Evolutionary conservation across 1,140 invertebrate genomes (phyloP), one percentile per base, ranked within the genome.

Genomic region (Sycobia sp.): DNA sequence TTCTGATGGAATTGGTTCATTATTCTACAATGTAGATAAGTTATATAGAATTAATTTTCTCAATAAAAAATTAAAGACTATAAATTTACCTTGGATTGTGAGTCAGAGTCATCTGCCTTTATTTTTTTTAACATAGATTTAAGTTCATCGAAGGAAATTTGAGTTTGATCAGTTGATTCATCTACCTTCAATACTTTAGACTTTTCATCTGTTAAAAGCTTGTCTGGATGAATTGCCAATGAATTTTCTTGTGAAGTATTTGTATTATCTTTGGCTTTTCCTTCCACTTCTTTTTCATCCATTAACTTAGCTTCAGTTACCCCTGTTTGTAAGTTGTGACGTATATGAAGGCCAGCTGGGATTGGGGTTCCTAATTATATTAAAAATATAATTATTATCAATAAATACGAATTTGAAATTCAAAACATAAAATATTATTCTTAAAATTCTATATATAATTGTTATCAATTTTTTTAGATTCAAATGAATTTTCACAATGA

Each of bases 301-400:
- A 91, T 72, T 41, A 92, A 74, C 79, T 92, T 93, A 1, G 90
- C 91, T 74, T 93, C 89, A 49, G 84, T 88, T 58, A 84, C 68
- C 11, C 90, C 90, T 23, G 89, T 92, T 73, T 88, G 69, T 14
- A 93, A 78, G 81, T 93, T 90, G 55, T 92, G 83, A 38, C 90
- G 79, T 4, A 92, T 82, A 77, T 93, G 90, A 2, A 93, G 73
- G 5, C 91, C 91, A 56, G 80, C 73, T 8, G 91, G 91, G 66
- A 93, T 86, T 29, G 83, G 78, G 77, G 90, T 89, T 58, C 87
- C 90, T 91, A 62, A 56, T 46, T 66, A 68, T 59, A 66, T 47
- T 22, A 68, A 62, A 66, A 57, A 78, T 77, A 64, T 68, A 65
- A 32, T 32, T 7, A 7, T 32, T 32, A 32, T 32, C 11, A 7